These are phyloP conservation scores for Onchidella celtica DNA, from an alignment of 2,888 invertebrate species.

Conservation along the genomic window DNA sequence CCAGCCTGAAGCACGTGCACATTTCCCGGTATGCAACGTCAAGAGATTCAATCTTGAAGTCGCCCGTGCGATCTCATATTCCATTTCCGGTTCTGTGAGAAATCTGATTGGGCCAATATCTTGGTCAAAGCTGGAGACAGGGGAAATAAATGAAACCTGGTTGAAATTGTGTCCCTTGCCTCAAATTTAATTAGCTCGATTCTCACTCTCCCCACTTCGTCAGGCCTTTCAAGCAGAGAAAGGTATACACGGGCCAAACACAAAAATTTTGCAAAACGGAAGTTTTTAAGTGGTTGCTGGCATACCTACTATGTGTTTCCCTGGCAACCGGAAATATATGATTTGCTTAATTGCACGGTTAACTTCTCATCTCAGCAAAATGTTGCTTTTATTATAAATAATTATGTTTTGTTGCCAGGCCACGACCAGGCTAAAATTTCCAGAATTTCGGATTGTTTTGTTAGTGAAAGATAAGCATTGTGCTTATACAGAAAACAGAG, in stretches of 20 bases:
- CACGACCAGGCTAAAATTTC: not conserved
- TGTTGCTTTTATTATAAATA: slow-evolving; percentile 20
- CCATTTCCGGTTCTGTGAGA: slow-evolving; percentile 44
- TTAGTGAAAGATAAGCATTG: not conserved
- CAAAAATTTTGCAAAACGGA: not conserved
- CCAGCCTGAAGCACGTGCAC: slow-evolving; percentile 29
- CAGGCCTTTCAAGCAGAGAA: not conserved
- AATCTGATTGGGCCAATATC: slow-evolving; percentile 45
- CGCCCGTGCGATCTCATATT: slow-evolving; percentile 40
- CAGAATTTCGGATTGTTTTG: not conserved
- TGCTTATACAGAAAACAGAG: not conserved
- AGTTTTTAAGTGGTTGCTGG: not conserved
- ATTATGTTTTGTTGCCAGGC: slow-evolving; percentile 10
- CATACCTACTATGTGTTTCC: not conserved
- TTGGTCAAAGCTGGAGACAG: slow-evolving; percentile 11
- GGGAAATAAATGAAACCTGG: slow-evolving; percentile 28
- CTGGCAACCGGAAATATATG: not conserved
- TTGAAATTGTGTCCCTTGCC: slow-evolving; percentile 34
- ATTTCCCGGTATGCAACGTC: slow-evolving; percentile 22
- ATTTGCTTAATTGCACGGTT: not conserved
- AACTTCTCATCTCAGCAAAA: not conserved
- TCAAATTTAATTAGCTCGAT: slow-evolving; percentile 13
- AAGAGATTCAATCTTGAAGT: not conserved
- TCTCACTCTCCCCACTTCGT: not conserved
- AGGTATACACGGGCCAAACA: not conserved